Base-by-base conservation (phyloP, 1,140 invertebrate species). In the Pseudomyrmex pallidus region DNA sequence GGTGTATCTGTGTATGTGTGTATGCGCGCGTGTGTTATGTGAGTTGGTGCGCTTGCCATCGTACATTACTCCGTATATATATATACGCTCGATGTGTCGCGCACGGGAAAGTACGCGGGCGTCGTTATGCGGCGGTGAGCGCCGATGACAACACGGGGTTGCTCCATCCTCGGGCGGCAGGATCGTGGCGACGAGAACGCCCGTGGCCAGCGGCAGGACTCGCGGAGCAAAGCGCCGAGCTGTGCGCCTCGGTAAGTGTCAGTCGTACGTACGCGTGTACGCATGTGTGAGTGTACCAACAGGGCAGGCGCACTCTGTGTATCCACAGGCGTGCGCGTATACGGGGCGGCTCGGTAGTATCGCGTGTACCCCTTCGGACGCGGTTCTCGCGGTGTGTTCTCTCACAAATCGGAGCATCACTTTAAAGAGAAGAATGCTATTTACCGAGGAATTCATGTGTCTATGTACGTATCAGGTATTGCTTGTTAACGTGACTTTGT, bases 201-300 rank as follows among this genome's bases (percentile, higher is more conserved):
- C 64, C 52, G 62, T 56, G 72, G 64, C 15, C 50, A 66, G 22
- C 48, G 44, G 73, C 67, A 84, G 85, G 74, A 87, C 74, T 84
- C 59, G 52, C 56, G 44, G 50, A 64, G 63, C 74, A 44, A 12
- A 13, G 67, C 74, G 56, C 63, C 35, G 56, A 62, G 35, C 64
- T 64, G 85, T 64, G 85, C 67, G 57, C 52, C 73, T 87, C 63
- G 82, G 86, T 87, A 54, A 83, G 86, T 84, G 82, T 84, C 52
- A 17, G 57, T 84, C 66, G 25, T 50, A 17, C 20, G 25, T 35
- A 35, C 35, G 35, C 35, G 0, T 35, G 35, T 35, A 35, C 35
- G 35, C 35, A 35, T 35, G 35, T 35, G 35, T 35, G 35, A 35
- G 35, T 35, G 5, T 35, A 7, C 35, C 35, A 35, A 35, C 56